A percentile compares a stretch with the other conserved stretches of the same genome.
These are phyloP conservation scores for Lasaia peninsularis DNA, from an alignment of 1,140 invertebrate species.

Conservation along the genomic window DNA sequence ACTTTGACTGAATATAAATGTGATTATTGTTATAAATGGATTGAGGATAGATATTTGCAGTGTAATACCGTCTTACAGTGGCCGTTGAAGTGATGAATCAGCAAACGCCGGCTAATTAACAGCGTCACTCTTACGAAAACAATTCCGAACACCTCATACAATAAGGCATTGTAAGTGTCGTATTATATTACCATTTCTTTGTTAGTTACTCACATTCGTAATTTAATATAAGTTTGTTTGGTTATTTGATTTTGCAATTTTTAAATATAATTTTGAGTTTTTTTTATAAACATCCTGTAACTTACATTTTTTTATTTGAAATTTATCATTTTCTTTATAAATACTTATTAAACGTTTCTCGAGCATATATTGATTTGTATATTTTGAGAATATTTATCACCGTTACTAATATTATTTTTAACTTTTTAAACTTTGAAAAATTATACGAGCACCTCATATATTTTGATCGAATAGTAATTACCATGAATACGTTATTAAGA, in stretches of 20 bases:
- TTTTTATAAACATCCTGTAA: too few species aligned
- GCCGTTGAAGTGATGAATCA: slow-evolving; percentile 72
- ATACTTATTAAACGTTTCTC: too few species aligned
- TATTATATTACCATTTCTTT: slow-evolving; percentile 2
- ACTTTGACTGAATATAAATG: slow-evolving; percentile 35
- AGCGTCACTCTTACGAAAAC: slow-evolving; percentile 63
- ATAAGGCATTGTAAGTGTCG: slow-evolving; percentile 54
- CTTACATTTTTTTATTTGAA: too few species aligned
- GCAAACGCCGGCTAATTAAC: slow-evolving; percentile 72
- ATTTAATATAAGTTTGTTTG: neutral
- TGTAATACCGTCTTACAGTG: slow-evolving; percentile 48
- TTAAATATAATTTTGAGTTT: too few species aligned
- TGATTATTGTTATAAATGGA: slow-evolving; percentile 31
- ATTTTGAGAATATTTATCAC: too few species aligned
- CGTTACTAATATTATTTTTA: too few species aligned
- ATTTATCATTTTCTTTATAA: too few species aligned
- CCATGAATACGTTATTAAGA: neutral
- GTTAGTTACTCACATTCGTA: neutral
- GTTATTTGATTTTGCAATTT: too few species aligned
- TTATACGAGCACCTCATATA: too few species aligned
- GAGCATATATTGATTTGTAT: too few species aligned
- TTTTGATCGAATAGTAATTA: too few species aligned
- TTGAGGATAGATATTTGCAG: slow-evolving; percentile 40
- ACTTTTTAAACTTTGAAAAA: too few species aligned
- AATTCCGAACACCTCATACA: slow-evolving; percentile 49